These are phyloP conservation scores for Nemapogon koenigi DNA, from an alignment of 2,888 invertebrate species.

Conservation along the genomic window DNA sequence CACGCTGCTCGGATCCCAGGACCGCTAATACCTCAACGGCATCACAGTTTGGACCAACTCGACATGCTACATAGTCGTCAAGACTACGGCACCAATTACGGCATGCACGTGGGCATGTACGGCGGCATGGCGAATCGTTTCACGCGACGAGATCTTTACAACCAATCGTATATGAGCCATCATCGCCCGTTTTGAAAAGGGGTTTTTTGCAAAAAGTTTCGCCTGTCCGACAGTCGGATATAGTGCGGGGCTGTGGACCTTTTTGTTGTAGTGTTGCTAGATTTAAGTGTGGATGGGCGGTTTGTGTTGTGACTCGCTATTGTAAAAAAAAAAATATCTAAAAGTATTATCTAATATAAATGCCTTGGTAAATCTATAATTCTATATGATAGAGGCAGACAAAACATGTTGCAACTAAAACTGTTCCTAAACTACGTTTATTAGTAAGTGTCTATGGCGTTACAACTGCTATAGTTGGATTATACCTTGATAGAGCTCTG, in stretches of 20 bases:
- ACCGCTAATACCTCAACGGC: conserved; percentile 38
- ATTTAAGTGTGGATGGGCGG: conserved; percentile 13
- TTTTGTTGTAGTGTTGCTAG: not conserved
- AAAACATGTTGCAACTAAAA: too few relatives aligned
- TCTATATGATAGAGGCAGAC: too few relatives aligned
- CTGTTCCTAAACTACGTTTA: too few relatives aligned
- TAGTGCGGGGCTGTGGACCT: too few relatives aligned
- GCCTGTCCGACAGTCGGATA: conserved; percentile 50
- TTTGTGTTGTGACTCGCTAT: conserved; percentile 3
- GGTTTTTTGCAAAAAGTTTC: conserved; percentile 57
- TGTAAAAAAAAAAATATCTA: too few relatives aligned
- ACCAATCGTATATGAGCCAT: conserved; percentile 43
- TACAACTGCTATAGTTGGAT: too few relatives aligned
- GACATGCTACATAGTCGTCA: conserved; percentile 51
- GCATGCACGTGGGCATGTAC: conserved; percentile 25
- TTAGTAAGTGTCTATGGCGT: too few relatives aligned
- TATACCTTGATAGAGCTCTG: too few relatives aligned
- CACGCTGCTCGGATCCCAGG: conserved; percentile 45
- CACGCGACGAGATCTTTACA: conserved; percentile 45
- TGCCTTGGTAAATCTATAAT: too few relatives aligned
- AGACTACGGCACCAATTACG: conserved; percentile 39
- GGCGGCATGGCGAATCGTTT: conserved; percentile 28
- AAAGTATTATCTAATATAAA: too few relatives aligned
- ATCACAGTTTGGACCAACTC: conserved; percentile 55
- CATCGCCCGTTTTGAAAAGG: conserved; percentile 63